Conservation (phyloP, 2,113 vertebrate genomes). For the Corvus moneduloides region DNA sequence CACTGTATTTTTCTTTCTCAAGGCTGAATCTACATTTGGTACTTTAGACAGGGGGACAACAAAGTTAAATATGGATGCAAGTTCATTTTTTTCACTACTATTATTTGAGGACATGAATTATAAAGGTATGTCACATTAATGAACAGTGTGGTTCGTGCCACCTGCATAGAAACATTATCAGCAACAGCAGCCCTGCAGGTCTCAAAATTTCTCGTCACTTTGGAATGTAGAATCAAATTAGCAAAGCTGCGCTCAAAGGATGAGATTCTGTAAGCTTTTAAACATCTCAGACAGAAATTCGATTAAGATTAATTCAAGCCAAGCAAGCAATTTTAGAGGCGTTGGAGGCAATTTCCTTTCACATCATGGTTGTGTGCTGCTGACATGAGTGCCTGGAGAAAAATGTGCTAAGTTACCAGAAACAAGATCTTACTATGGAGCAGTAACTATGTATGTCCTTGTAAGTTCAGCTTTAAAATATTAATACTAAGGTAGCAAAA, state of each 20-base stretch:
- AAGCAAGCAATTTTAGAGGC: constrained; percentile 70
- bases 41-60: background rate
- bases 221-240: constrained; percentile 65
- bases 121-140: constrained; percentile 28
- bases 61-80: background rate
- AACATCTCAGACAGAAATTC: constrained; percentile 75
- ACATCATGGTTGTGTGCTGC: constrained; percentile 54
- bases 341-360: constrained; percentile 74
- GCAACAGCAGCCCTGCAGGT: constrained; percentile 40
- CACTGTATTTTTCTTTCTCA: background rate
- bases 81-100: background rate
- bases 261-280: constrained; percentile 73
- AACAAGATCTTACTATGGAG: background rate
- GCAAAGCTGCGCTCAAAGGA: constrained; percentile 63
- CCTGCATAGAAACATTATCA: constrained; percentile 45
- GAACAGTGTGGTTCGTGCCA: background rate
- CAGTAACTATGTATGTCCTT: background rate
- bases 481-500: background rate
- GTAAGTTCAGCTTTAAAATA: constrained; percentile 1
- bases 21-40: background rate
- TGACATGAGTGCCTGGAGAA: constrained; percentile 47
- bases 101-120: constrained; percentile 25
- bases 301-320: constrained; percentile 80
- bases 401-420: constrained; percentile 22
- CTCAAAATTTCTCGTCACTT: constrained; percentile 55